phyloP scores from a whole-genome alignment of 2,888 invertebrate genomes.

The Horisme vitalbata region DNA sequence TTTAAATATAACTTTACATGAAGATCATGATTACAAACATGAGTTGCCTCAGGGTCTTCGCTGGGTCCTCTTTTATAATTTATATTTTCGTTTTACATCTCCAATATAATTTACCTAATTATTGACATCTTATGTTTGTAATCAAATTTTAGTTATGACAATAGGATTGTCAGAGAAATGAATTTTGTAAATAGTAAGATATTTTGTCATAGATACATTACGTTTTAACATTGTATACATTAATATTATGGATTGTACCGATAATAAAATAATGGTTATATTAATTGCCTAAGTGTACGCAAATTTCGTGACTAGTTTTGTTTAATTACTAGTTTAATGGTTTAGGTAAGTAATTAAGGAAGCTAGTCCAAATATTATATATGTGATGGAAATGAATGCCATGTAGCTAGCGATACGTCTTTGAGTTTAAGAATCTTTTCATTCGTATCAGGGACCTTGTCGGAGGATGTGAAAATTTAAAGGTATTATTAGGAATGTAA shows the following conservation, averaged over 20 bases:
- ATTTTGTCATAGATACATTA: constrained; percentile 47
- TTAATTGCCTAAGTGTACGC: constrained; percentile 52
- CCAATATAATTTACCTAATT: constrained; percentile 11
- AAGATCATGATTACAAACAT: constrained; percentile 31
- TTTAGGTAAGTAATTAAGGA: constrained; percentile 76
- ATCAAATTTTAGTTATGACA: constrained; percentile 27
- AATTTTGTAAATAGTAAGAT: constrained; percentile 61
- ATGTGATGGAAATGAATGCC: constrained; percentile 78
- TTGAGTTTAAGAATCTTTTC: constrained; percentile 40
- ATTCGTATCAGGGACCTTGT: constrained; percentile 36
- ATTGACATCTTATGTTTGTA: constrained; percentile 32
- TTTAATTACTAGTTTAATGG: constrained; percentile 74
- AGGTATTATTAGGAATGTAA: constrained; percentile 40
- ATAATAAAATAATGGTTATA: constrained; percentile 47
- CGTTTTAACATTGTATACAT: constrained; percentile 58
- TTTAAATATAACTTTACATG: constrained; percentile 36
- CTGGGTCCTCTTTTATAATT: constrained; percentile 8
- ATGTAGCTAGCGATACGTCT: constrained; percentile 64
- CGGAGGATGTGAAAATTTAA: constrained; percentile 40
- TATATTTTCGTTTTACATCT: constrained; percentile 3
- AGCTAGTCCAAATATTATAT: constrained; percentile 80
- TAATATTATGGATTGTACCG: constrained; percentile 55
- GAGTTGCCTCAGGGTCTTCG: constrained; percentile 20
- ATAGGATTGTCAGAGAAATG: constrained; percentile 35
- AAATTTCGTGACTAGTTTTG: constrained; percentile 75